phyloP scores from a whole-genome alignment of 2,888 invertebrate species.

The Sarcophaga caerulescens region DNA sequence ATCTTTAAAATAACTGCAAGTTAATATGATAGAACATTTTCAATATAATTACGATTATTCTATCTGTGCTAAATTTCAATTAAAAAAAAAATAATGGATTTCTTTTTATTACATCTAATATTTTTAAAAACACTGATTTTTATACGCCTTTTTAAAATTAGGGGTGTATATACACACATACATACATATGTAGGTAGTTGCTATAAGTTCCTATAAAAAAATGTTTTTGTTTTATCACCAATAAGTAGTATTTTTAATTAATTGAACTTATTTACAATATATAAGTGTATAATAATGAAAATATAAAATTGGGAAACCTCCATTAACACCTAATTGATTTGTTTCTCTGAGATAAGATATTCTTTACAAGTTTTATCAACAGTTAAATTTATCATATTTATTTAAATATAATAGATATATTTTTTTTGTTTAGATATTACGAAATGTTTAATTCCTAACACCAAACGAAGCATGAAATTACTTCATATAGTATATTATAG shows the following conservation, averaged over 20 bases:
- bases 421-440: conserved; percentile 5
- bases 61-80: too few relatives aligned
- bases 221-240: too few relatives aligned
- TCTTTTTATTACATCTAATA: not conserved
- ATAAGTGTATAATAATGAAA: too few relatives aligned
- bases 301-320: too few relatives aligned
- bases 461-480: conserved; percentile 23
- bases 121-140: not conserved
- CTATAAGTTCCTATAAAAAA: not conserved
- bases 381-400: not conserved
- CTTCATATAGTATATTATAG: not conserved
- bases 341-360: not conserved
- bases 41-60: too few relatives aligned
- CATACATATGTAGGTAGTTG: not conserved
- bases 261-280: too few relatives aligned
- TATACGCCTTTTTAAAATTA: not conserved
- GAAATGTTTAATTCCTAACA: conserved; percentile 1
- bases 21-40: not conserved
- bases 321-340: not conserved
- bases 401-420: not conserved
- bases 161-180: not conserved
- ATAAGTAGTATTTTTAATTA: too few relatives aligned
- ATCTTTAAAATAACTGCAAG: not conserved
- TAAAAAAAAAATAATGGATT: too few relatives aligned
- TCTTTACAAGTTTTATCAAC: not conserved